Base-by-base conservation (phyloP, 1,140 invertebrate genomes). In the Diploscapter pachys region DNA sequence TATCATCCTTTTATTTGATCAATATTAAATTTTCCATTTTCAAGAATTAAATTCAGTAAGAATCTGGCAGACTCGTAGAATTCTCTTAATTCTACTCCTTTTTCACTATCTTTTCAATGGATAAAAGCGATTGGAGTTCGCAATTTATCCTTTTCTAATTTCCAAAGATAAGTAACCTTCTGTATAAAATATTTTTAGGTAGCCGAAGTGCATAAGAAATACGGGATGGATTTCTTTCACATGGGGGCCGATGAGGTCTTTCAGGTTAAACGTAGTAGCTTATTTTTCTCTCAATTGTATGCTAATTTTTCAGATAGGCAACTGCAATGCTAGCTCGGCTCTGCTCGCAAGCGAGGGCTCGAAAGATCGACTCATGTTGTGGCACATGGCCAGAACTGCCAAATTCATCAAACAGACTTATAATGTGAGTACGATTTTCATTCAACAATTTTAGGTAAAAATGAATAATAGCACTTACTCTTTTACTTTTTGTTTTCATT, bases 191-290 rank as follows among this genome's bases (percentile, higher is more conserved):
- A 31, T 31, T 31, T 31, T 31, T 31, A 31, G 31, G 31, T 76
- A 4, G 85, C 68, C 81, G 84, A 72, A 59, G 77, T 86, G 48
- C 88, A 89, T 83, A 82, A 84, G 31, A 79, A 85, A 50, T 75
- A 84, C 48, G 83, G 84, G 49, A 75, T 85, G 80, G 72, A 56
- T 52, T 83, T 79, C 70, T 87, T 88, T 73, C 88, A 89, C 78
- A 88, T 89, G 57, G 88, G 88, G 13, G 87, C 86, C 69, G 88
- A 89, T 85, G 88, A 89, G 82, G 88, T 80, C n/a, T 79, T 79
- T 69, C 76, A 78, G 66, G 78, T 31, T 31, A 31, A 31, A 1
- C 31, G 31, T 31, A 31, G 31, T 79, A 65, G 50, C 61, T 11
- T 31, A 8, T 2, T 5, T 61, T 51, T 59, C 62, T 76, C 51